Base-by-base conservation (phyloP, 2,113 vertebrate species). In the Perccottus glenii region DNA sequence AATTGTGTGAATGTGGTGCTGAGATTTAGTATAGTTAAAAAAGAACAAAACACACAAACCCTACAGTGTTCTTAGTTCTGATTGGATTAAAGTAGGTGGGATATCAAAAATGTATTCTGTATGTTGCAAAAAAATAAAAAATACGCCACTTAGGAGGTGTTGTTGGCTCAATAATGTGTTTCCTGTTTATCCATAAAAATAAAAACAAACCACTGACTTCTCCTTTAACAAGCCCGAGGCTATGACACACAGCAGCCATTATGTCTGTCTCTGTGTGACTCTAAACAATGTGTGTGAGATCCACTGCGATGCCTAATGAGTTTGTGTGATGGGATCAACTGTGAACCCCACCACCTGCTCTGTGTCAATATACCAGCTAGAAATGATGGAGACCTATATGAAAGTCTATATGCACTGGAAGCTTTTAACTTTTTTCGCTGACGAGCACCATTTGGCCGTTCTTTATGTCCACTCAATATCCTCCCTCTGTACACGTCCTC, bases 341-440 rank as follows among this genome's bases (percentile, higher is more conserved):
- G 58, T 45, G 40, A 73, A 57, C 64, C 63, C 44, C 14, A 65
- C 64, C 40, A 61, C 75, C 65, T 61, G 64, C 70, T 67, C 48
- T 45, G 35, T 68, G 56, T 85, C 66, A 59, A 61, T 75, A 57
- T 64, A 35, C 53, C 62, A 69, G 49, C n/a, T 3, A 42, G 62
- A 47, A 58, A 43, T 62, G 45, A 68, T 70, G 61, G 70, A 70
- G 78, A 58, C 48, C 59, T 57, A 63, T 75, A 82, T 79, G 9
- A 78, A 71, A 55, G 60, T 76, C 76, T 67, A 63, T 62, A 74
- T 16, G 53, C 36, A 5, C 14, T 46, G 56, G 55, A 50, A 67
- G 63, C 43, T 57, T 84, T 82, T 70, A 64, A 36, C 12, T 32
- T 27, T 64, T 79, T 67, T 33, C 79, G 68, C 74, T 76, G 71